Base-by-base conservation (phyloP, 2,888 invertebrate genomes). In the Osedax frankpressi region DNA sequence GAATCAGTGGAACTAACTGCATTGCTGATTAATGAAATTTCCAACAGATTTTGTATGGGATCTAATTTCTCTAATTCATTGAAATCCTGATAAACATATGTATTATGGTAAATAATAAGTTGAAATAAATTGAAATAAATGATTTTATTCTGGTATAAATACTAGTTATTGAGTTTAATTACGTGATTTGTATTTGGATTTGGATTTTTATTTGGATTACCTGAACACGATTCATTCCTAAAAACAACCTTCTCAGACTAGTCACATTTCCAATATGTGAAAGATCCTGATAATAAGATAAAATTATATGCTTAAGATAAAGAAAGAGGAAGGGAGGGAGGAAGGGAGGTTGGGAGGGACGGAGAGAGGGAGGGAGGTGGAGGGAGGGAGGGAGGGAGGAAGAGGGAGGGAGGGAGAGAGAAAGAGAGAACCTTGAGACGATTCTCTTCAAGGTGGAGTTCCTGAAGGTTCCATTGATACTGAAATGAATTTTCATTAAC, bases 361-460 rank as follows among this genome's bases (percentile, higher is more conserved):
- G n/a, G n/a, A n/a, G n/a, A n/a, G n/a, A n/a, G n/a, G n/a, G n/a
- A n/a, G n/a, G n/a, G n/a, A n/a, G n/a, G n/a, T n/a, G n/a, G n/a
- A n/a, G n/a, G n/a, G n/a, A n/a, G n/a, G n/a, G n/a, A n/a, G n/a
- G n/a, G n/a, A n/a, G n/a, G n/a, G n/a, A n/a, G n/a, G n/a, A n/a
- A n/a, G n/a, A n/a, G n/a, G n/a, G n/a, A n/a, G n/a, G n/a, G n/a
- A n/a, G n/a, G n/a, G n/a, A n/a, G n/a, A n/a, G n/a, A n/a, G n/a
- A n/a, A n/a, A n/a, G n/a, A n/a, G n/a, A n/a, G n/a, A n/a, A 44
- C 44, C 44, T 44, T 44, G 44, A 84, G 78, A 27, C 85, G 77
- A 77, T 85, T 85, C 74, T 85, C 84, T 77, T 85, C 85, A 75
- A 85, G 74, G 74, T 85, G 85, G 14, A 85, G 78, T 75, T 85